Evolutionary conservation across 2,888 invertebrate genomes (phyloP).

Genomic region (Pinctada fucata): DNA sequence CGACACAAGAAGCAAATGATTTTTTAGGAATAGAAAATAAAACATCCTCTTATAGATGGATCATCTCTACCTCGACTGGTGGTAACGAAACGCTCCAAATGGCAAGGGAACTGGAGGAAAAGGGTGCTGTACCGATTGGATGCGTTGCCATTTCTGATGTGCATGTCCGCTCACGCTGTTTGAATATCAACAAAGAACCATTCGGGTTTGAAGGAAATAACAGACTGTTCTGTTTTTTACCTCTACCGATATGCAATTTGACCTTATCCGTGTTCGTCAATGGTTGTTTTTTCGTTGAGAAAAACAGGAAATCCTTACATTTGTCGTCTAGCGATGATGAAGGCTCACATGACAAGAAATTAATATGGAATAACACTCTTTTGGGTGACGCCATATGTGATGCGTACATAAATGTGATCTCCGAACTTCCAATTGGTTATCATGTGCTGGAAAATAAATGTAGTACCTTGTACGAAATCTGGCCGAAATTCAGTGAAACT

Average conservation of each 20-base stretch:
- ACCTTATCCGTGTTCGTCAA: slow-evolving; percentile 69
- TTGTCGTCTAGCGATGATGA: slow-evolving; percentile 58
- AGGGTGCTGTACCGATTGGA: not conserved
- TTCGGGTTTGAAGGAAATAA: slow-evolving; percentile 54
- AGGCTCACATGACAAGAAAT: not conserved
- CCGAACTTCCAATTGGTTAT: not conserved
- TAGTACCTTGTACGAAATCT: not conserved
- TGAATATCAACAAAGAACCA: slow-evolving; percentile 1
- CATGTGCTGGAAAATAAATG: slow-evolving; percentile 23
- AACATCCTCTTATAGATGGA: not conserved
- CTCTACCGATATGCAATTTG: slow-evolving; percentile 62
- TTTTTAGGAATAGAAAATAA: not conserved
- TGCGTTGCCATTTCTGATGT: not conserved
- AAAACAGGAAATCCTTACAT: slow-evolving; percentile 59
- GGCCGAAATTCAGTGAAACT: not conserved
- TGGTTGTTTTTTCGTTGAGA: slow-evolving; percentile 68
- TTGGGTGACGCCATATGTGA: slow-evolving; percentile 15
- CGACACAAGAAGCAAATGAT: too few species aligned
- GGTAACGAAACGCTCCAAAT: not conserved
- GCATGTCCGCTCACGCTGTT: not conserved
- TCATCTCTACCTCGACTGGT: not conserved
- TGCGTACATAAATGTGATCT: slow-evolving; percentile 40
- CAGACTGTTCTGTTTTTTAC: slow-evolving; percentile 70
- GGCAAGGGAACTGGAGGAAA: not conserved
- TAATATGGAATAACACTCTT: slow-evolving; percentile 18